Base-by-base conservation (phyloP, 1,140 invertebrate species). In the Drosophila rhopaloa region DNA sequence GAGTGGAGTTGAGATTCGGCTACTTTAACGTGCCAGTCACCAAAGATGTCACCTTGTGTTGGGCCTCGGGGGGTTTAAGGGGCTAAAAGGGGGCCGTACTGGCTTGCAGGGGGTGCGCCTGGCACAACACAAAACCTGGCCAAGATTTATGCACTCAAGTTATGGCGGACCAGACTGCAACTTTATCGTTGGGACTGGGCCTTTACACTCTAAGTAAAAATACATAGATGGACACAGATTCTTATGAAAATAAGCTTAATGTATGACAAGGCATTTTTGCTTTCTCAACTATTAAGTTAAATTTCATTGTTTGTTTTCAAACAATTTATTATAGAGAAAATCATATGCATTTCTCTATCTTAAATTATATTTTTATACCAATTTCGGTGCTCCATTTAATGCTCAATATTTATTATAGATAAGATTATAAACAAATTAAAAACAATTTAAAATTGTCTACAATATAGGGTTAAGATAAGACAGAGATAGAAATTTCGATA, bases 71-170 rank as follows among this genome's bases (percentile, higher is more conserved):
- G 32, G 37, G 10, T 19, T 5, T 13, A 35, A 1, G 13, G 14
- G 24, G 24, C 24, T 24, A 24, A 24, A 24, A 13, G 8, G 29
- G 55, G 29, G 14, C 19, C 24, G 14, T 3, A 58, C 37, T 47
- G 44, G 19, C 5, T n/a, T 8, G 27, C 47, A 32, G 13, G n/a
- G 47, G 48, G 24, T 51, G 48, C 29, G 24, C 35, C 29, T 14
- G 48, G 29, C 48, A 10, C 14, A 35, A 66, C 37, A 75, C 32
- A 62, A 59, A 76, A 58, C 73, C 60, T 53, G 72, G 54, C 63
- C 66, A 89, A 88, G 84, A 88, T 88, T 89, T 89, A 88, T 89
- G 84, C 80, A 84, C 65, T 65, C 84, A 71, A 89, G 84, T 84
- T 89, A 88, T 88, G 84, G 80, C 73, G 58, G 59, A 50, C 50